phyloP scores from a whole-genome alignment of 2,797 vertebrate species.

The Margarornis squamiger region DNA sequence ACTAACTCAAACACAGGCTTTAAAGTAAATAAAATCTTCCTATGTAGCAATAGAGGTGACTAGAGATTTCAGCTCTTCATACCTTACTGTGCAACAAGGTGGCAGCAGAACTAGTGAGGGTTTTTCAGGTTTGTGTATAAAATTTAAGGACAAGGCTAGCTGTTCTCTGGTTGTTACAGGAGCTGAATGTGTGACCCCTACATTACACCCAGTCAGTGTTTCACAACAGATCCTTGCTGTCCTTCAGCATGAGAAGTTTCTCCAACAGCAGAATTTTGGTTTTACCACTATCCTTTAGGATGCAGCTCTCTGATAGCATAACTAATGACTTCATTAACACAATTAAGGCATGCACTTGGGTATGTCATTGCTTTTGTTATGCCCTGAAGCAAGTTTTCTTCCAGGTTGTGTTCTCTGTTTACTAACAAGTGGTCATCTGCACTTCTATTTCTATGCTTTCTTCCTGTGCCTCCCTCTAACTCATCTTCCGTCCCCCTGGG shows the following conservation, averaged over 20 bases:
- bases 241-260: not conserved
- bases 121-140: not conserved
- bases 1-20: not conserved
- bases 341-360: not conserved
- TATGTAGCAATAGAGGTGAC: not conserved
- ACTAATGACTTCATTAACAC: conserved; percentile 2
- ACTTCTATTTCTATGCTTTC: not conserved
- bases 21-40: not conserved
- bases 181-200: not conserved
- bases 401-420: not conserved
- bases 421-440: not conserved
- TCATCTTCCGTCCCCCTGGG: not conserved
- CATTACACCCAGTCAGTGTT: not conserved
- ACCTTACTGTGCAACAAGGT: not conserved
- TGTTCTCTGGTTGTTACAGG: rapidly evolving
- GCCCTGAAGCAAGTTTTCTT: not conserved
- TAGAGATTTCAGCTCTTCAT: not conserved
- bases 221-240: not conserved
- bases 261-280: not conserved
- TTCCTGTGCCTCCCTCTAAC: not conserved
- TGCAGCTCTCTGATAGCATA: not conserved
- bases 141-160: not conserved
- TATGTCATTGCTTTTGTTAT: conserved; percentile 1
- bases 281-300: not conserved
- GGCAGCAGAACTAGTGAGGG: not conserved